Evolutionary conservation across 2,888 invertebrate species (phyloP), one percentile per base, ranked within the genome.

Genomic region (Acheta domesticus): DNA sequence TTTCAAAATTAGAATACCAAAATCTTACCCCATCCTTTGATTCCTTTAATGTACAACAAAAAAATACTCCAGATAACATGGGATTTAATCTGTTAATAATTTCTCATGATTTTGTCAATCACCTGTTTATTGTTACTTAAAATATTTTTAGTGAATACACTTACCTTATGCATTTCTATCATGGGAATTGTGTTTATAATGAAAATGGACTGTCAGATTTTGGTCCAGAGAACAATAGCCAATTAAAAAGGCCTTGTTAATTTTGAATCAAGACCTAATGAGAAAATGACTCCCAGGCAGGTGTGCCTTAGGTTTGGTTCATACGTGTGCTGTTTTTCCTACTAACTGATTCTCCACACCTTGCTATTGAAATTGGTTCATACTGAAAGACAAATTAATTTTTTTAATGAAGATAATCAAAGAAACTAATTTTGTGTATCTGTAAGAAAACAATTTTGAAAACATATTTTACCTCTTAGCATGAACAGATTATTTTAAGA

Each of bases 251-350:
- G n/a, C n/a, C 62, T 62, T 62, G 62, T 62, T 62, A 62, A 16
- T 16, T 62, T 62, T 62, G 62, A 62, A 62, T 62, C 62, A 62
- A 14, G 62, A 62, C 14, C 62, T 62, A 62, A 36, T 4, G 62
- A 62, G 11, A 19, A n/a, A 16, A 62, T 19, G 62, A 62, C 62
- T 62, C 62, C 62, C 62, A 62, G 62, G 62, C 62, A 62, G n/a
- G 62, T 62, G 62, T 62, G 62, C 62, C 62, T 62, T 62, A 62
- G 62, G n/a, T 62, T 62, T 62, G 12, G 14, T 62, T 62, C 62
- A 62, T n/a, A 62, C 4, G 62, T 62, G 62, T 62, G n/a, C n/a
- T 62, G 62, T 62, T 62, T 62, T 62, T 62, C 62, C 62, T 62
- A 62, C 62, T 62, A 62, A 62, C 62, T 62, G 62, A 19, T 62